Base-by-base conservation (phyloP, 2,888 invertebrate genomes). In the Allacma fusca region DNA sequence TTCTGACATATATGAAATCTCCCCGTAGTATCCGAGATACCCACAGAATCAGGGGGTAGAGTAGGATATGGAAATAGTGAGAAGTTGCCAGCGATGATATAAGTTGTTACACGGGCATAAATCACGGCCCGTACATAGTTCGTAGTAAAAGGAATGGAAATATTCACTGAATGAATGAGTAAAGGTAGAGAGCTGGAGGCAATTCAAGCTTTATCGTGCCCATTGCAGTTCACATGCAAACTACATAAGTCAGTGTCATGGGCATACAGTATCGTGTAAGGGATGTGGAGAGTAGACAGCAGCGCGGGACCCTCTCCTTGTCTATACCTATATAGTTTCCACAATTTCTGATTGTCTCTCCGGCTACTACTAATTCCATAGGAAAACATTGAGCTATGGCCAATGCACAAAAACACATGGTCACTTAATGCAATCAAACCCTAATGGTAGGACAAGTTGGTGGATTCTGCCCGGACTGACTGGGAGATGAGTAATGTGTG, bases 161-260 rank as follows among this genome's bases (percentile, higher is more conserved):
- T 44, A 71, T 65, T 68, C 65, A 57, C 24, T 77, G 64, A 67
- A 71, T 67, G 67, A 77, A 65, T 72, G 71, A 70, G 75, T 68
- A 69, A 57, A 34, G 76, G 50, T 43, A 29, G 57, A 26, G 43
- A 72, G 64, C 67, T 72, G 67, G 73, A 72, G 67, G 77, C 68
- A 19, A 65, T 67, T 72, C 73, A 68, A 77, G 67, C 44, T 64
- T 23, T 62, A 2, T 24, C 23, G 21, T 62, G 2, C 4, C 2
- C n/a, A 50, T 12, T 50, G n/a, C n/a, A 50, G n/a, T 13, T 5
- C 50, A 50, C 50, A 50, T 50, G 40, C 50, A 16, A 4, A n/a
- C 50, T 9, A 19, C 1, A 50, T 19, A 13, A 50, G 50, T 50
- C 50, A 50, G 50, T n/a, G 50, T 50, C 50, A 50, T 50, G 50